Conservation (phyloP, 2,888 invertebrate genomes). For the Agrypnus murinus region DNA sequence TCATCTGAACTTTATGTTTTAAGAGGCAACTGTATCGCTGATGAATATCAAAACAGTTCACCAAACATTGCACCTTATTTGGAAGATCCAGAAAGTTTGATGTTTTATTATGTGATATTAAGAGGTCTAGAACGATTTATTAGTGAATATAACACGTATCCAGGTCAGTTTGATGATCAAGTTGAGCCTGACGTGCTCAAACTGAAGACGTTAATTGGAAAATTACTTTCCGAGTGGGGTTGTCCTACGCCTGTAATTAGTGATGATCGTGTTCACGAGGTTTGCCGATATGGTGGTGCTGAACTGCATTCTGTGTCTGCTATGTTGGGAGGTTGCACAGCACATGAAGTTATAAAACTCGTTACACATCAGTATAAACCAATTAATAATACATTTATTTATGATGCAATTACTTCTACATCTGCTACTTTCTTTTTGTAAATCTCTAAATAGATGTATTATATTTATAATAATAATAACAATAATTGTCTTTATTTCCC, state of each 20-base stretch:
- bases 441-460: not conserved
- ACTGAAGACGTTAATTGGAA: constrained; percentile 81
- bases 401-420: constrained; percentile 93
- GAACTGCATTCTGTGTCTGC: constrained; percentile 97
- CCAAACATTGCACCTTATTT: constrained; percentile 68
- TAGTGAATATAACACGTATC: constrained; percentile 90
- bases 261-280: constrained; percentile 96
- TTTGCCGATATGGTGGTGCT: constrained; percentile 95
- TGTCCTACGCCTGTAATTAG: constrained; percentile 80
- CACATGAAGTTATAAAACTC: constrained; percentile 97
- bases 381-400: constrained; percentile 95
- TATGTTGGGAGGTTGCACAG: constrained; percentile 89
- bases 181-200: constrained; percentile 93
- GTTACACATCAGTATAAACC: constrained; percentile 97
- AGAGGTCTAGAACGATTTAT: constrained; percentile 94
- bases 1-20: constrained; percentile 86
- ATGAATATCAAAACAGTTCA: constrained; percentile 81
- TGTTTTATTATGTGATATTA: constrained; percentile 92
- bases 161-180: constrained; percentile 89
- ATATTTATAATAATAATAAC: not conserved
- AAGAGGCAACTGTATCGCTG: constrained; percentile 85
- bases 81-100: constrained; percentile 89
- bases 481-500: too few relatives aligned
- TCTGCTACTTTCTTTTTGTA: constrained; percentile 79
- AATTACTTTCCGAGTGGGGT: constrained; percentile 90